A percentile compares a stretch with the other conserved stretches of the same genome.
These are phyloP conservation scores for Metellina segmentata DNA, from an alignment of 2,888 invertebrate species.

Conservation along the genomic window DNA sequence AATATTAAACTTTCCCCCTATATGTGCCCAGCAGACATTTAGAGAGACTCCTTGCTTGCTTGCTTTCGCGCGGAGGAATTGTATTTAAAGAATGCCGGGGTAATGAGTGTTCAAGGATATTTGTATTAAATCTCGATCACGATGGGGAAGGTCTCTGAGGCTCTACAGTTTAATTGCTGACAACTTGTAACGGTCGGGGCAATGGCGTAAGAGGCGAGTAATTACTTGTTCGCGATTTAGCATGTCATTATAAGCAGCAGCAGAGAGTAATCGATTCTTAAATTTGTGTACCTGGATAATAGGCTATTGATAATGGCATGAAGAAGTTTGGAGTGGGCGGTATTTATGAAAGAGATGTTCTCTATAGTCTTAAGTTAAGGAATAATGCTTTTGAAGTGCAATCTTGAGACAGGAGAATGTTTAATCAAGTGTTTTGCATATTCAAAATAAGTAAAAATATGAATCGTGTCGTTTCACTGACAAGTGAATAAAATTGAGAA, in stretches of 20 bases:
- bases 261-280: neutral
- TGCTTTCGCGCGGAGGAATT: neutral
- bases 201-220: neutral
- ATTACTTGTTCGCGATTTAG: neutral
- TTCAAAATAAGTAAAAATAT: no score
- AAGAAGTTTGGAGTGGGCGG: neutral
- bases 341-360: neutral
- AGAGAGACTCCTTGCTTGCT: neutral
- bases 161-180: neutral
- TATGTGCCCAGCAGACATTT: neutral
- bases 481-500: no score
- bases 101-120: neutral
- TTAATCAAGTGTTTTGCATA: no score
- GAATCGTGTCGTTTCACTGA: no score
- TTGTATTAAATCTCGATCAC: conserved; percentile 5
- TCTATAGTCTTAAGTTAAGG: neutral
- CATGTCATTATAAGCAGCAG: neutral
- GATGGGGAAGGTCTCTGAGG: no score
- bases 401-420: no score
- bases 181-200: neutral
- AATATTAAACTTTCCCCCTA: conserved; percentile 1
- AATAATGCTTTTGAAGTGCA: no score
- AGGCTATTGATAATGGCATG: neutral
- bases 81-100: neutral
- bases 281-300: neutral